Conservation (phyloP, 2,113 vertebrate genomes). For the Pangasianodon hypophthalmus region DNA sequence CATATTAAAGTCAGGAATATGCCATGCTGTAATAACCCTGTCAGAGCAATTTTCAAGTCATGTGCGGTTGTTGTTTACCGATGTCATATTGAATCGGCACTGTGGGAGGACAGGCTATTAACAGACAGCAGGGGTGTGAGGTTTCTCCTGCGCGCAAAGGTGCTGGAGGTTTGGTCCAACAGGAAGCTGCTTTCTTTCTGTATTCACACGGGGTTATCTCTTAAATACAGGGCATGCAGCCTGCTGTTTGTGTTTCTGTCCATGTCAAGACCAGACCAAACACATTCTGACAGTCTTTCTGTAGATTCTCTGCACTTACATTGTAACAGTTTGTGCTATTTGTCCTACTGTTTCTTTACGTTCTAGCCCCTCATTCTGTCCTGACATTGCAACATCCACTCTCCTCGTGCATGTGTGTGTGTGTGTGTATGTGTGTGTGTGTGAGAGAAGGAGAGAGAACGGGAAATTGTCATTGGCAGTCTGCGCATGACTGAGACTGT, state of each 20-base stretch:
- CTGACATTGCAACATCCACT: not conserved
- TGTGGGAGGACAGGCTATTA: slow-evolving; percentile 34
- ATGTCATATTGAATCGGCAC: slow-evolving; percentile 13
- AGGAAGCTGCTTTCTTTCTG: not conserved
- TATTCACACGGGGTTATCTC: not conserved
- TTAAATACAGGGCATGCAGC: not conserved
- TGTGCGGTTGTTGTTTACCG: slow-evolving; percentile 31
- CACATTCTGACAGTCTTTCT: not conserved
- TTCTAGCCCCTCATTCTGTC: slow-evolving; percentile 4
- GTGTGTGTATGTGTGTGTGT: not conserved
- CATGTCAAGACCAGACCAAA: slow-evolving; percentile 12
- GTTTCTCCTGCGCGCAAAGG: slow-evolving; percentile 1
- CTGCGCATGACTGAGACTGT: not conserved
- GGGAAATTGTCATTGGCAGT: not conserved
- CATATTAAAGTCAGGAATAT: slow-evolving; percentile 35
- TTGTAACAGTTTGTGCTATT: not conserved
- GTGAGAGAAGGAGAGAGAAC: not conserved
- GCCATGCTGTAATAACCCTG: slow-evolving; percentile 30
- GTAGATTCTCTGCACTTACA: not conserved
- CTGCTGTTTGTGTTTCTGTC: slow-evolving; percentile 8
- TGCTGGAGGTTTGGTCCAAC: not conserved
- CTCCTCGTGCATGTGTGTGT: not conserved
- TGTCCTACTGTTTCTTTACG: not conserved
- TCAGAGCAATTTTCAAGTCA: slow-evolving; percentile 43
- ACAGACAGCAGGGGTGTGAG: slow-evolving; percentile 28